Percentiles rank a stretch among this genome's conserved stretches.
phyloP scores from a whole-genome alignment of 2,113 vertebrate species.

The Ammodytes dubius region DNA sequence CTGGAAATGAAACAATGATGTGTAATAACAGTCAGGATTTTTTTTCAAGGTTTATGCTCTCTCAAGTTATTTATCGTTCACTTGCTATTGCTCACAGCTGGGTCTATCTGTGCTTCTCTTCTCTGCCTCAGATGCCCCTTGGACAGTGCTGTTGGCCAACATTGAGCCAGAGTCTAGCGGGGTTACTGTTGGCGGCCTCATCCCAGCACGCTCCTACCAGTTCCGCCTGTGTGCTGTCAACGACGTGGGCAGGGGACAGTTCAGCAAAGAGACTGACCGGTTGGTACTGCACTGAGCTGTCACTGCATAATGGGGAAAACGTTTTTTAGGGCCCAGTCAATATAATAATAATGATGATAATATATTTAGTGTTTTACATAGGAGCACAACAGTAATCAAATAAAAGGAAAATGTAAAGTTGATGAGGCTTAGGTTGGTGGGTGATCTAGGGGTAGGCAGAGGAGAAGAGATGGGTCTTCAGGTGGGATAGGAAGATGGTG shows the following conservation, averaged over 20 bases:
- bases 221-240: conserved; percentile 96
- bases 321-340: too few species aligned
- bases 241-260: conserved; percentile 95
- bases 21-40: conserved; percentile 35
- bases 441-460: too few species aligned
- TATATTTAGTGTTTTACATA: too few species aligned
- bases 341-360: too few species aligned
- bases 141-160: conserved; percentile 92
- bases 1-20: conserved; percentile 56
- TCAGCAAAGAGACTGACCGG: conserved; percentile 97
- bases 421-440: too few species aligned
- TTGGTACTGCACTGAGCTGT: conserved; percentile 69
- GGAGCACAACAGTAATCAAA: too few species aligned
- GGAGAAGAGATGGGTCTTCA: too few species aligned
- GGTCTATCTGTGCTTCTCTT: neutral
- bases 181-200: conserved; percentile 89
- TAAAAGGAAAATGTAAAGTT: too few species aligned
- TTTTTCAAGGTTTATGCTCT: conserved; percentile 14
- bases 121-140: conserved; percentile 89
- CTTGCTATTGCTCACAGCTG: conserved; percentile 26
- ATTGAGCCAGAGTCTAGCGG: conserved; percentile 90
- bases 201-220: conserved; percentile 95
- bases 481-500: too few species aligned
- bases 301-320: neutral
- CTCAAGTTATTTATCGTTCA: conserved; percentile 29